Conservation (phyloP, 2,113 vertebrate genomes). For the Orycteropus afer region DNA sequence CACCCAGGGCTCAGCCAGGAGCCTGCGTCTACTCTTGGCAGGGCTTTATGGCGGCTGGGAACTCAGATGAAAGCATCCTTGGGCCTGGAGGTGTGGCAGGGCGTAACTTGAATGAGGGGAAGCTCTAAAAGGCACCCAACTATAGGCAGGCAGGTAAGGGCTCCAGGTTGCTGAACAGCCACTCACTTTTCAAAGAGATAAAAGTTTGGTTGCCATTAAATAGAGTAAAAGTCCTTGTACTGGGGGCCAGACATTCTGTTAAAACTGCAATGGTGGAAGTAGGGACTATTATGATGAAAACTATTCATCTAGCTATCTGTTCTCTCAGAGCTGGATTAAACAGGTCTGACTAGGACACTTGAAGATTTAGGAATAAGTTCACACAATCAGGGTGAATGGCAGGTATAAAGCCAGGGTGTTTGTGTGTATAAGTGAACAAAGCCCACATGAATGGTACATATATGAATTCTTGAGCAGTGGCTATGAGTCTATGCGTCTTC, state of each 20-base stretch:
- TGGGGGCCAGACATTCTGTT: neutral
- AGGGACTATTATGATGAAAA: conserved; percentile 32
- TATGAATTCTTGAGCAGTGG: neutral
- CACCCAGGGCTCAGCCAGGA: neutral
- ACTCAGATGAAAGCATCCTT: neutral
- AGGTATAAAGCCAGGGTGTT: neutral
- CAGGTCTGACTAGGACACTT: conserved; percentile 46
- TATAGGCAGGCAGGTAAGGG: too few relatives aligned
- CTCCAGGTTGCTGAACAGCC: neutral
- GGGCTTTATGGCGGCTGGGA: conserved; percentile 22
- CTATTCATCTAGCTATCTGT: conserved; percentile 17
- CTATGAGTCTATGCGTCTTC: neutral
- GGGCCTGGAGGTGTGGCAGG: conserved; percentile 44
- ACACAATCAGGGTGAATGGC: neutral
- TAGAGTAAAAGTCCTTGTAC: neutral
- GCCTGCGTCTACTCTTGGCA: neutral
- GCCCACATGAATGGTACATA: accelerated
- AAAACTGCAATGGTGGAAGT: conserved; percentile 30
- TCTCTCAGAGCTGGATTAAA: conserved; percentile 42
- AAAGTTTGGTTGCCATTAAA: neutral
- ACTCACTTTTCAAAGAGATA: neutral
- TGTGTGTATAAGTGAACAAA: neutral
- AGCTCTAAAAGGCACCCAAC: conserved; percentile 1
- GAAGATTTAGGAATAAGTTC: neutral
- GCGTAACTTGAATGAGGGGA: conserved; percentile 24